These are phyloP conservation scores for Piezodorus guildinii DNA, from an alignment of 1,140 invertebrate genomes.

Conservation along the genomic window DNA sequence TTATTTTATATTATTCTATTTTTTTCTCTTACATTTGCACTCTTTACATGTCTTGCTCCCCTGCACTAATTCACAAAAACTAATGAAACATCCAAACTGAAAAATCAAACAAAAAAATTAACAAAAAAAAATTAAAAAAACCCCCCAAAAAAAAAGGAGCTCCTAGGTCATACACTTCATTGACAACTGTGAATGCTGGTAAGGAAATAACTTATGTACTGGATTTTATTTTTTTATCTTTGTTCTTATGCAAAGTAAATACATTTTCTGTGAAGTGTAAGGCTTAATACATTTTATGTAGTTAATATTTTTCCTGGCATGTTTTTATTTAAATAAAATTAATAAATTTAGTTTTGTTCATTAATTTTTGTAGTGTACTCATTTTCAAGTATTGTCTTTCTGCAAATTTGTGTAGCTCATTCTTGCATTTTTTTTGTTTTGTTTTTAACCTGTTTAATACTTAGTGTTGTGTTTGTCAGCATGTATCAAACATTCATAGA, in stretches of 20 bases:
- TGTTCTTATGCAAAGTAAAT: not conserved
- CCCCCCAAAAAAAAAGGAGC: constrained; percentile 27
- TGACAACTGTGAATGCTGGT: constrained; percentile 34
- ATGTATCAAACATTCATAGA: no score
- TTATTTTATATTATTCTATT: not conserved
- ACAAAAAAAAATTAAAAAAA: constrained; percentile 3
- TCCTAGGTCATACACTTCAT: constrained; percentile 32
- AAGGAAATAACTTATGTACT: constrained; percentile 25
- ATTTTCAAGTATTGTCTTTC: no score
- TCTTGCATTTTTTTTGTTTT: no score
- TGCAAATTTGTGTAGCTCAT: no score
- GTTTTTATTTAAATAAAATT: no score
- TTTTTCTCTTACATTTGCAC: constrained; percentile 12
- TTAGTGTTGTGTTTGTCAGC: no score
- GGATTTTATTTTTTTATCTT: constrained; percentile 6
- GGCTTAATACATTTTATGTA: not conserved
- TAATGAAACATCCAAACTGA: constrained; percentile 21
- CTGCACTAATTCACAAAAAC: constrained; percentile 7
- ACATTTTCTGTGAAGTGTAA: not conserved
- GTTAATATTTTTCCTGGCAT: not conserved
- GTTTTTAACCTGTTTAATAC: no score
- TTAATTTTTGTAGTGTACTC: no score
- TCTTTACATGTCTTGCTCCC: constrained; percentile 13
- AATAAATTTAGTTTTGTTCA: no score
- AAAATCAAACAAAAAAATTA: not conserved